phyloP scores from a whole-genome alignment of 30 jellyfish, hydroid and myxozoan genomes.

The Nemopilema nomurai region DNA sequence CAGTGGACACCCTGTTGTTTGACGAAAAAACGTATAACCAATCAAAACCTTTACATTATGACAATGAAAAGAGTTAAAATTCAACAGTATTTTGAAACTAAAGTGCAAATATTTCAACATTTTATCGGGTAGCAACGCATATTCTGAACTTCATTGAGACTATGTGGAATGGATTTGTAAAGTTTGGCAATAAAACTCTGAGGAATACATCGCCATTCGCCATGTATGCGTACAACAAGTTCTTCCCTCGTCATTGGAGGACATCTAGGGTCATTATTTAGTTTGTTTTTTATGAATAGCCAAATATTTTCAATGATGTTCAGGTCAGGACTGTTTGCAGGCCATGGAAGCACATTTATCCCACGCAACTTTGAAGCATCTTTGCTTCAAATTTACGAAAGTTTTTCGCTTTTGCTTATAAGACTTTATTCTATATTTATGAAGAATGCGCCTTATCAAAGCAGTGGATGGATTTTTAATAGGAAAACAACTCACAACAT shows the following conservation, averaged over 20 bases:
- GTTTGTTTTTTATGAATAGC: no score
- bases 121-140: slow-evolving; percentile 32
- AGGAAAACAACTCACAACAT: background rate
- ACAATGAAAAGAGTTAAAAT: no score
- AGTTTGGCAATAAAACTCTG: background rate
- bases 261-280: no score
- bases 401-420: no score
- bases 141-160: slow-evolving; percentile 1
- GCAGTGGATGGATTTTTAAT: background rate
- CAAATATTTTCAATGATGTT: no score
- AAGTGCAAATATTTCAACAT: slow-evolving; percentile 12
- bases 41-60: no score
- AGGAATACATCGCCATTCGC: slow-evolving; percentile 25
- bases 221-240: background rate
- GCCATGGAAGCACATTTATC: slow-evolving; percentile 14
- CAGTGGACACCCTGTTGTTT: no score
- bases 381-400: no score
- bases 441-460: no score
- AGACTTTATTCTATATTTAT: no score
- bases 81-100: no score
- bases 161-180: slow-evolving; percentile 29
- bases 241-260: background rate
- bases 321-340: slow-evolving; percentile 58
- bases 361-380: background rate
- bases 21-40: no score